Evolutionary conservation across 2,113 vertebrate genomes (phyloP).

Genomic region (Tychaedon coryphoeus): DNA sequence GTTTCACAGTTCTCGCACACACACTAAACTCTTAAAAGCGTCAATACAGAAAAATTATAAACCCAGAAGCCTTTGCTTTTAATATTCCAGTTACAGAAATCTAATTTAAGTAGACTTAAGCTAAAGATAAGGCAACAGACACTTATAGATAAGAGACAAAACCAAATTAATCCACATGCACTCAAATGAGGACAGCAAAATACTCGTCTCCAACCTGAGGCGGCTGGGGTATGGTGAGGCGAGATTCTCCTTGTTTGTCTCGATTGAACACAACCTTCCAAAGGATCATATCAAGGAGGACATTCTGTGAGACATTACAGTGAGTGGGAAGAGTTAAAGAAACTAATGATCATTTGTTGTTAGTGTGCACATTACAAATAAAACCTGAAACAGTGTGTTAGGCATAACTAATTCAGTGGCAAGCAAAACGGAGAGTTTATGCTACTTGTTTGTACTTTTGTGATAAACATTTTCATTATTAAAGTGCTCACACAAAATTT

Average conservation of each 20-base stretch:
- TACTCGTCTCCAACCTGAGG: slow-evolving; percentile 89
- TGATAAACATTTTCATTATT: not conserved
- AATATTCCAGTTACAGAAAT: not conserved
- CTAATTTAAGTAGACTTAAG: not conserved
- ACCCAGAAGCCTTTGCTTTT: not conserved
- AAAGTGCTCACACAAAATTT: not conserved
- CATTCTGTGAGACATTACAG: slow-evolving; percentile 90
- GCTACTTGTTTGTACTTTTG: not conserved
- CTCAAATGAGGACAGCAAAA: slow-evolving; percentile 63
- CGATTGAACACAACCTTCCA: slow-evolving; percentile 98
- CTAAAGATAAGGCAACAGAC: slow-evolving; percentile 19
- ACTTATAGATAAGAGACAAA: slow-evolving; percentile 12
- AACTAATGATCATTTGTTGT: slow-evolving; percentile 71
- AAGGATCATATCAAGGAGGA: slow-evolving; percentile 98
- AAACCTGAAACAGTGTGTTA: slow-evolving; percentile 34
- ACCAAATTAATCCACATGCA: slow-evolving; percentile 44
- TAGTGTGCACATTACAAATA: slow-evolving; percentile 64
- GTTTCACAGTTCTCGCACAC: not conserved
- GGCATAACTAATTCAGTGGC: not conserved
- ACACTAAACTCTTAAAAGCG: not conserved
- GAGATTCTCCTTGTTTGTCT: slow-evolving; percentile 93
- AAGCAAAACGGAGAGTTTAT: not conserved
- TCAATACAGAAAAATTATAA: not conserved
- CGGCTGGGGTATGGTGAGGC: slow-evolving; percentile 82
- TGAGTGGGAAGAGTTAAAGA: slow-evolving; percentile 86